Evolutionary conservation across 37 sponge, comb jelly and placozoan species (phyloP), one percentile per base, ranked within the genome.

Genomic region (Beroe forskalii): DNA sequence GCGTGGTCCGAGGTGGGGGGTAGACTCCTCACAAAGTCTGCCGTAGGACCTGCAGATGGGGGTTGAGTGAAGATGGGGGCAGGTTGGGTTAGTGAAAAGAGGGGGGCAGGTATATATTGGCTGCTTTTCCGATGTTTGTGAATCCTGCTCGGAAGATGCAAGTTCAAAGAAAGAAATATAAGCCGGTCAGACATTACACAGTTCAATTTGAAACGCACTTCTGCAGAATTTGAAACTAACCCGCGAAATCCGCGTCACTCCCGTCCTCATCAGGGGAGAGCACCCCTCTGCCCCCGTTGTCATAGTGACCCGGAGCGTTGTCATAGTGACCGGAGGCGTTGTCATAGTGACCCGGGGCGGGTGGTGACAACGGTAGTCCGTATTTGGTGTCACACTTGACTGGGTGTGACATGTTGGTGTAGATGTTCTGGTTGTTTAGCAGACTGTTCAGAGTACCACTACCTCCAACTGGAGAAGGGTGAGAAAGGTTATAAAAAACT

Each of bases 361-460:
- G 72, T 2, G 72, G 72, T 2, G 72, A 69, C 4, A 69, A 37
- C 9, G 72, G 72, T 1, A 69, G 33, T 12, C 32, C 27, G 17
- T 69, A 38, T 19, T n/a, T 80, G 3, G 24, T 80, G 55, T 80
- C 55, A 42, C 86, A 80, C 55, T 80, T 44, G 86, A 80, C 86
- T 6, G 86, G 86, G 14, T 80, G 86, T 22, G 86, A 9, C 44
- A 80, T 41, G 86, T 80, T 80, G n/a, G 40, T 80, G 86, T 80
- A 80, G 86, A 80, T 80, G 30, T 80, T 80, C 55, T 80, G 86
- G 35, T 17, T 44, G 86, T 41, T 80, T 24, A 80, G 86, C 31
- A 44, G 86, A 9, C 38, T 44, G 55, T 80, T 80, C 30, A 80
- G 55, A 23, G 86, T 80, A 6, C 22, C 40, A 27, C 86, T 44